phyloP scores from a whole-genome alignment of 2,113 vertebrate species.

The Neomonachus schauinslandi region DNA sequence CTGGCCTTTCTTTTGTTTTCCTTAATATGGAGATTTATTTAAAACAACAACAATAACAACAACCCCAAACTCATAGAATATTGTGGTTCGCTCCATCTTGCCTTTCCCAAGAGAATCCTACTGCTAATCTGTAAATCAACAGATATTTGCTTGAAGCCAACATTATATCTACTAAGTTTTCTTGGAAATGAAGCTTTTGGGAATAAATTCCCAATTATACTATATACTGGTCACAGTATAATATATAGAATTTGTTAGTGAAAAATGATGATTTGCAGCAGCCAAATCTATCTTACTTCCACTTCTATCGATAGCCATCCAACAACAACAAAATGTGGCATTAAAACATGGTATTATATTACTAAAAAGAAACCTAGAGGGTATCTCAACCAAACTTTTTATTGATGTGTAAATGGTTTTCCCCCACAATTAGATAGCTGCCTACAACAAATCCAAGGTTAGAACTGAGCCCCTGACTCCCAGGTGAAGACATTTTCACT shows the following conservation, averaged over 20 bases:
- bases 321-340: not conserved
- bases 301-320: not conserved
- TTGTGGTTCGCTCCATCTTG: not conserved
- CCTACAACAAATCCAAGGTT: not conserved
- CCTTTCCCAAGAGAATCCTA: not conserved
- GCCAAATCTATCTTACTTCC: not conserved
- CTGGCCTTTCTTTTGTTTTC: not conserved
- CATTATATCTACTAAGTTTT: not conserved
- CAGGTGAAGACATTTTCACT: not conserved
- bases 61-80: not conserved
- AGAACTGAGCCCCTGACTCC: not conserved
- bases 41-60: not conserved
- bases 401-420: not conserved
- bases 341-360: not conserved
- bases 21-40: not conserved
- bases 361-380: not conserved
- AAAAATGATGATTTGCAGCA: not conserved
- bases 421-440: not conserved
- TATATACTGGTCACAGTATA: not conserved
- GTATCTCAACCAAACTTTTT: not conserved
- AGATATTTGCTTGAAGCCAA: not conserved
- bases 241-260: not conserved
- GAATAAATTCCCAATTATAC: not conserved
- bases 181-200: not conserved
- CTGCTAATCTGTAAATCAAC: not conserved